These are phyloP conservation scores for Xiphias gladius DNA, from an alignment of 2,113 vertebrate genomes.

Conservation along the genomic window DNA sequence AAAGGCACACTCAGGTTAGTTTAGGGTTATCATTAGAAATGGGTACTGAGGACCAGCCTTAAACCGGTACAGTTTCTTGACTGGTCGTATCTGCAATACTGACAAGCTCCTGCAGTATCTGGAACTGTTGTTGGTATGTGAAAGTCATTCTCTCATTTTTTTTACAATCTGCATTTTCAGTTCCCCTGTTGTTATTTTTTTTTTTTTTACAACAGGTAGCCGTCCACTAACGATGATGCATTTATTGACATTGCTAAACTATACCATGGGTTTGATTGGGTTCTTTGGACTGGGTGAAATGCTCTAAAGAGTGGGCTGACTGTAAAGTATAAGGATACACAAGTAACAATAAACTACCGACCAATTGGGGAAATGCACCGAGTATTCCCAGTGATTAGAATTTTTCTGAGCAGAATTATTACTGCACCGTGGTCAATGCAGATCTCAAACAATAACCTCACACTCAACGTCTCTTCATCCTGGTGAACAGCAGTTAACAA, in stretches of 20 bases:
- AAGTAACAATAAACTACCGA: background rate
- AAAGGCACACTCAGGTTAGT: background rate
- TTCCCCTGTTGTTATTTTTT: background rate
- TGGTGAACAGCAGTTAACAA: background rate
- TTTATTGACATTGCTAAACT: background rate
- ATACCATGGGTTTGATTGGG: background rate
- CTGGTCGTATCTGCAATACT: background rate
- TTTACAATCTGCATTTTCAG: background rate
- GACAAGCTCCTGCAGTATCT: background rate
- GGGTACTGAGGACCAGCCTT: background rate
- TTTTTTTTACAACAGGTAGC: background rate
- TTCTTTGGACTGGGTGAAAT: background rate
- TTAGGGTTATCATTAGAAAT: background rate
- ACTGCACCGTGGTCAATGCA: background rate
- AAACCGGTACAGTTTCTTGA: background rate
- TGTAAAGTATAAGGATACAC: background rate
- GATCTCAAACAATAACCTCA: background rate
- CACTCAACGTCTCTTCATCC: background rate
- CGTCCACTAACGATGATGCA: background rate
- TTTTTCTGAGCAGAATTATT: background rate
- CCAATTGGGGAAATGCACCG: background rate
- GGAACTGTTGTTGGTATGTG: no score
- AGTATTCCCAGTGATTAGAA: background rate
- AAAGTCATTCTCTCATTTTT: background rate
- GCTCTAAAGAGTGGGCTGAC: background rate